These are phyloP conservation scores for Genyomyrus donnyi DNA, from an alignment of 2,113 vertebrate genomes.

Conservation along the genomic window DNA sequence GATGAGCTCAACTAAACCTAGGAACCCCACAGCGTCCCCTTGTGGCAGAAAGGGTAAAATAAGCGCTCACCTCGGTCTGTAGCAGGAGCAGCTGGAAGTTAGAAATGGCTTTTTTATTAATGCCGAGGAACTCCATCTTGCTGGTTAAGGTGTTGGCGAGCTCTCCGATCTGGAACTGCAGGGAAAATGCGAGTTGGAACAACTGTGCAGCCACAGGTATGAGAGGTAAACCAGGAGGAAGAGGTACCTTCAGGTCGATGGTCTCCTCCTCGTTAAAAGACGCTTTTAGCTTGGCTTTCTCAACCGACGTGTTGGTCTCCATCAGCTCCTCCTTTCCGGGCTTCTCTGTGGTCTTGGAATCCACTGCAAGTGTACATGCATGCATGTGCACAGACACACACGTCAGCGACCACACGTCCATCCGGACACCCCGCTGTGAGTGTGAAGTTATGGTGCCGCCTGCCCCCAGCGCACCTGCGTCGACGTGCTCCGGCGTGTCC, in stretches of 20 bases:
- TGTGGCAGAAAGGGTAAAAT: neutral
- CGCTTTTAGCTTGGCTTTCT: slow-evolving; percentile 60
- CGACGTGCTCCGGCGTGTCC: slow-evolving; percentile 61
- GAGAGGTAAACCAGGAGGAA: neutral
- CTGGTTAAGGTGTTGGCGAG: slow-evolving; percentile 93
- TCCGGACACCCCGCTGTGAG: neutral
- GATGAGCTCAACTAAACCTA: neutral
- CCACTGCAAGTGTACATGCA: slow-evolving; percentile 25
- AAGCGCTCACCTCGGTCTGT: slow-evolving; percentile 79
- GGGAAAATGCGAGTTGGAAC: slow-evolving; percentile 12
- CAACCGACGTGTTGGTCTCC: slow-evolving; percentile 63
- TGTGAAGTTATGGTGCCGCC: neutral
- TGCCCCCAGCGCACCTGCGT: slow-evolving; percentile 54
- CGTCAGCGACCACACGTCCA: no score
- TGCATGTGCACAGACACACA: neutral
- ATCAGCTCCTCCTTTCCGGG: slow-evolving; percentile 61
- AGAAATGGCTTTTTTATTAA: slow-evolving; percentile 90
- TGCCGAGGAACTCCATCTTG: slow-evolving; percentile 97
- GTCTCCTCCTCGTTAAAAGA: slow-evolving; percentile 68
- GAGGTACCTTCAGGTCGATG: slow-evolving; percentile 74
- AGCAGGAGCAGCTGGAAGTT: slow-evolving; percentile 96
- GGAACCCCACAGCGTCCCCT: neutral
- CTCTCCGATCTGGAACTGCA: slow-evolving; percentile 97
- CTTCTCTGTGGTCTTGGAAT: slow-evolving; percentile 55
- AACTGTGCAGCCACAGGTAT: neutral